Conservation (phyloP, 2,113 vertebrate genomes). For the Rhegmatorhina hoffmannsi region DNA sequence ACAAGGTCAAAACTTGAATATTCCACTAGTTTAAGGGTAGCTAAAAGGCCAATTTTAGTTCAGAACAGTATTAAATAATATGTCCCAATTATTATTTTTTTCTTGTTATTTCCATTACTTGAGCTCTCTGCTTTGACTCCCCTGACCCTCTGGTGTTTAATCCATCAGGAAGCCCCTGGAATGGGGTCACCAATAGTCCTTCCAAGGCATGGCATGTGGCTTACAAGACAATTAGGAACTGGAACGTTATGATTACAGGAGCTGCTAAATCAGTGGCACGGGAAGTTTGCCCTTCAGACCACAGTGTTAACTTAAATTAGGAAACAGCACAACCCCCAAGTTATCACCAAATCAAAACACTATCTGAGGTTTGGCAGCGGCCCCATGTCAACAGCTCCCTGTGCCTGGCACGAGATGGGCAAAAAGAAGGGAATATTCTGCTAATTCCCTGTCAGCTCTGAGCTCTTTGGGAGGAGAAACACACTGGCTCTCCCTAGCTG, state of each 20-base stretch:
- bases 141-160: background rate
- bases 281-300: conserved; percentile 10
- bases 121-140: background rate
- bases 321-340: background rate
- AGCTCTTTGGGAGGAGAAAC: background rate
- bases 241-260: conserved; percentile 3
- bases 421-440: background rate
- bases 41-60: background rate
- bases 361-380: background rate
- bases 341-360: background rate
- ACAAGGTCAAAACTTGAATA: background rate
- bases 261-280: background rate
- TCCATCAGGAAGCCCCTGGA: background rate
- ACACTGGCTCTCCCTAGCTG: background rate
- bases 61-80: background rate
- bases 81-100: background rate
- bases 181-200: conserved; percentile 38
- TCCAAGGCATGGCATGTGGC: background rate
- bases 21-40: background rate
- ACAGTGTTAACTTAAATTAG: background rate
- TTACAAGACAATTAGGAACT: conserved; percentile 40
- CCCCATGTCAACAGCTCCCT: background rate
- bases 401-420: accelerated
- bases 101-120: background rate
- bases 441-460: background rate